phyloP scores from a whole-genome alignment of 2,888 invertebrate genomes.

The Dicranocentrus wangi region DNA sequence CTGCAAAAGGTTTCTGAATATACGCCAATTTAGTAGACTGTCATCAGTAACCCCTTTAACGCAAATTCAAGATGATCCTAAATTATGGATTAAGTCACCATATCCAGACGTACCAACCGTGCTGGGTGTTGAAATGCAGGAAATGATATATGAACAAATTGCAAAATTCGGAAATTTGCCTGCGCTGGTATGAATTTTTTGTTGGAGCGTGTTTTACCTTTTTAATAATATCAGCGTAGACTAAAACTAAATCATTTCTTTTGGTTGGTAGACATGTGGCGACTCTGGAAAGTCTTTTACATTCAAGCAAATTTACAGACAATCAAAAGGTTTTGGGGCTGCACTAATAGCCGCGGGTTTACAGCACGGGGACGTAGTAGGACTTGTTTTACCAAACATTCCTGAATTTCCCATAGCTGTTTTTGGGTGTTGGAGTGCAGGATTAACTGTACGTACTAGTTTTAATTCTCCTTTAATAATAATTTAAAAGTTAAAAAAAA shows the following conservation, averaged over 20 bases:
- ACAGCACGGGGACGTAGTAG: slow-evolving; percentile 81
- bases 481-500: slow-evolving; percentile 14
- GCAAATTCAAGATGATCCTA: no score
- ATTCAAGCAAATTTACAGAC: slow-evolving; percentile 78
- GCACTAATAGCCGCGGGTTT: slow-evolving; percentile 78
- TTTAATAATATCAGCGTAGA: neutral
- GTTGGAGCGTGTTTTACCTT: no score
- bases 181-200: slow-evolving; percentile 65
- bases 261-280: slow-evolving; percentile 76
- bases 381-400: slow-evolving; percentile 83
- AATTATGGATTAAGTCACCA: slow-evolving; percentile 57
- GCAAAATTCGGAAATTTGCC: slow-evolving; percentile 62
- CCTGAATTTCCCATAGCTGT: slow-evolving; percentile 79
- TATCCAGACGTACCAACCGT: slow-evolving; percentile 53
- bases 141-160: slow-evolving; percentile 60
- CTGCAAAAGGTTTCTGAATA: no score
- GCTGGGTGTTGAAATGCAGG: slow-evolving; percentile 64
- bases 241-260: neutral
- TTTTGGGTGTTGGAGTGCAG: slow-evolving; percentile 71
- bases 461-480: no score
- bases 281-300: slow-evolving; percentile 81
- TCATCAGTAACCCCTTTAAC: no score
- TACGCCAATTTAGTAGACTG: no score
- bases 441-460: no score
- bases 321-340: slow-evolving; percentile 74